Evolutionary conservation across 2,797 vertebrate genomes (phyloP).

Genomic region (Sparidentex hasta): DNA sequence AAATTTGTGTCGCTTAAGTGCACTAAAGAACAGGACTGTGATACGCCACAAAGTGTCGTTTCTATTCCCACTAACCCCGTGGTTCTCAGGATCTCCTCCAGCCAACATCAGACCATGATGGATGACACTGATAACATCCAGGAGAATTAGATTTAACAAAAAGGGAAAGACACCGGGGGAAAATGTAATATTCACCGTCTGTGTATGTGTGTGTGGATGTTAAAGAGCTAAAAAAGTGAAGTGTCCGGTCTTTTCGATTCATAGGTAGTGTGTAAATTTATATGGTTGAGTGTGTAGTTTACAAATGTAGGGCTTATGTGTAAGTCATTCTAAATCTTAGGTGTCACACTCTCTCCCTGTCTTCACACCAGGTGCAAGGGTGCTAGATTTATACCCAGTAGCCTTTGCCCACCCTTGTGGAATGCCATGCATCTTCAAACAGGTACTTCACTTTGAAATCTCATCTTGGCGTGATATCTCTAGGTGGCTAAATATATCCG

Average conservation of each 20-base stretch:
- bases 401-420: conserved; percentile 81
- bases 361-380: conserved; percentile 83
- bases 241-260: conserved; percentile 59
- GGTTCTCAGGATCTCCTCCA: conserved; percentile 58
- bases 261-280: conserved; percentile 74
- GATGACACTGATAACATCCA: conserved; percentile 68
- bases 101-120: conserved; percentile 69
- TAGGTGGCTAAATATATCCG: conserved; percentile 83
- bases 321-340: conserved; percentile 76
- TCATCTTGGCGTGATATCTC: conserved; percentile 82
- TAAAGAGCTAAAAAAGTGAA: conserved; percentile 48
- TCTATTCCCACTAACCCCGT: conserved; percentile 31
- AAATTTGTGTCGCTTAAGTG: conserved; percentile 14
- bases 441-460: conserved; percentile 87
- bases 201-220: conserved; percentile 18
- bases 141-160: conserved; percentile 73
- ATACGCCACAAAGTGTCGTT: conserved; percentile 23
- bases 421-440: conserved; percentile 87
- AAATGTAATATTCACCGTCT: conserved; percentile 29
- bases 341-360: conserved; percentile 73
- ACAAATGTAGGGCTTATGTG: conserved; percentile 75
- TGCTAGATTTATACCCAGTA: conserved; percentile 82
- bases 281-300: conserved; percentile 76
- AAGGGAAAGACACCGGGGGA: conserved; percentile 40
- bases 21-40: conserved; percentile 1